A percentile compares a stretch with the other conserved stretches of the same genome.
Evolutionary conservation across 2,113 vertebrate species (phyloP).

Genomic region (Ranitomeya imitator): DNA sequence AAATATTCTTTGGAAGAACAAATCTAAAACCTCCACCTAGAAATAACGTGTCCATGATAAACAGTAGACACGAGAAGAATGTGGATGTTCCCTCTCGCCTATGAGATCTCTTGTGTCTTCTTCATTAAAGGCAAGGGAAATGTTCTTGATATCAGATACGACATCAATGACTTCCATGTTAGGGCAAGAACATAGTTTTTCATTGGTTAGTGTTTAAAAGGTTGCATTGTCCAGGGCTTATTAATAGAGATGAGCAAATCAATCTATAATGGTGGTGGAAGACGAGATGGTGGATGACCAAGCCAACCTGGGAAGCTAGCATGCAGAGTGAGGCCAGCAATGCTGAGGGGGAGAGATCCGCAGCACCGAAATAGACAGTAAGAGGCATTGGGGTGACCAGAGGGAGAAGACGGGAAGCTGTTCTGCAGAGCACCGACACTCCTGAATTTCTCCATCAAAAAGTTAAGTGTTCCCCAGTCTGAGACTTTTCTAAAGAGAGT

Average conservation of each 20-base stretch:
- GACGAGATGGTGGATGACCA: too few species aligned
- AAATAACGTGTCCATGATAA: not conserved
- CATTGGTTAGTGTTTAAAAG: constrained; percentile 19
- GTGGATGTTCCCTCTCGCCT: constrained; percentile 1
- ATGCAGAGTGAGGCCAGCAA: too few species aligned
- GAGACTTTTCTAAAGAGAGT: too few species aligned
- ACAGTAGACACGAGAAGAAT: constrained; percentile 11
- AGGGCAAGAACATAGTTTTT: not conserved
- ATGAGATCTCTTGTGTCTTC: constrained; percentile 15
- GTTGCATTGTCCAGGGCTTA: constrained; percentile 22
- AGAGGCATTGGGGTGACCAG: too few species aligned
- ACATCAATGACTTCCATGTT: constrained; percentile 21
- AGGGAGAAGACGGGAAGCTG: too few species aligned
- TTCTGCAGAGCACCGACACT: too few species aligned
- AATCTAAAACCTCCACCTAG: constrained; percentile 31
- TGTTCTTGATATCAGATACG: constrained; percentile 28
- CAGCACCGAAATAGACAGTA: too few species aligned
- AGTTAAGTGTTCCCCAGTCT: too few species aligned
- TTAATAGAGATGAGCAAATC: not conserved
- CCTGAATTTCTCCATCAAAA: too few species aligned
- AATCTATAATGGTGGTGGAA: too few species aligned
- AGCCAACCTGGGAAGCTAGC: too few species aligned
- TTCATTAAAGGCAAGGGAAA: constrained; percentile 38
- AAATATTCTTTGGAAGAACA: constrained; percentile 49
- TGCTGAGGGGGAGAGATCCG: too few species aligned